These are phyloP conservation scores for Megamerina dolium DNA, from an alignment of 2,888 invertebrate species.

Conservation along the genomic window DNA sequence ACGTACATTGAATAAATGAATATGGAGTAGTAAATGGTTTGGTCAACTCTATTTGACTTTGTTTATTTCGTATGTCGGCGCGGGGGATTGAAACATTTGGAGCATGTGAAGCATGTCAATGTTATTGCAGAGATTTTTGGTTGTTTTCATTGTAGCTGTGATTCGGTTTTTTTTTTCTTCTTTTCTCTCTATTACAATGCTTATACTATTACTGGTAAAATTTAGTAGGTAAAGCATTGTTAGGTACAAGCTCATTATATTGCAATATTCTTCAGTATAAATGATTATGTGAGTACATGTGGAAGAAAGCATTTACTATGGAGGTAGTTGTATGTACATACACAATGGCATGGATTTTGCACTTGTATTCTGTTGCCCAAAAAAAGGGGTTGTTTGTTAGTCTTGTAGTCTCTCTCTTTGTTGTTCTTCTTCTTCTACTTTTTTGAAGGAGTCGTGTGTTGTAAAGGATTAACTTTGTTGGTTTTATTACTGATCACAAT, in stretches of 20 bases:
- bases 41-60: background rate
- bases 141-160: constrained; percentile 1
- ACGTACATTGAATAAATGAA: too few relatives aligned
- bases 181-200: constrained; percentile 3
- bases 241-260: constrained; percentile 40
- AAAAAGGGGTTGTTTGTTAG: constrained; percentile 4
- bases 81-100: background rate
- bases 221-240: too few relatives aligned
- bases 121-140: constrained; percentile 24
- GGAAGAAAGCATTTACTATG: too few relatives aligned
- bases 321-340: too few relatives aligned
- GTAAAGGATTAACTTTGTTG: constrained; percentile 15
- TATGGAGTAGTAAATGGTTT: background rate
- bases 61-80: background rate
- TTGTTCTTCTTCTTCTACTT: background rate
- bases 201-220: too few relatives aligned
- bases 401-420: background rate
- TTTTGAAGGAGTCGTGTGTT: background rate
- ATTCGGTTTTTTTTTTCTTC: background rate
- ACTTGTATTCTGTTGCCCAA: constrained; percentile 1
- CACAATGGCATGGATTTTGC: background rate
- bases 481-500: constrained; percentile 9
- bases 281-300: too few relatives aligned
- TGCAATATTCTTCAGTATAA: constrained; percentile 42
- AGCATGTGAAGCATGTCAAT: constrained; percentile 9